Base-by-base conservation (phyloP, 2,113 vertebrate genomes). In the Tenebrosternarchus preto region DNA sequence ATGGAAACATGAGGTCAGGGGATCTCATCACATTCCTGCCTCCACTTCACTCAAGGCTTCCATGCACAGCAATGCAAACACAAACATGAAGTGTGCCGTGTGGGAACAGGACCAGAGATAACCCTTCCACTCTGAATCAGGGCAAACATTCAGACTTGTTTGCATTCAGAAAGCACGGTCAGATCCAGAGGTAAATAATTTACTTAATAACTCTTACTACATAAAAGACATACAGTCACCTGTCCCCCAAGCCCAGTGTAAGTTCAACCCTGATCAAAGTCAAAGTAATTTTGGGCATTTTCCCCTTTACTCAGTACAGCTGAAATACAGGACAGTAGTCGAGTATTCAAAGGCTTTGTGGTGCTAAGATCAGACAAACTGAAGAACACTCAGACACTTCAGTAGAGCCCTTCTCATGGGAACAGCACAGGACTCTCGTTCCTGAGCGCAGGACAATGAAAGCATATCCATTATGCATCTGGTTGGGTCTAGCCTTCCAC, bases 151-250 rank as follows among this genome's bases (percentile, higher is more conserved):
- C 70, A 36, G 67, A 25, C 4, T 1, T 66, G 50, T 43, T 63
- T 33, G 39, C 22, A 19, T 25, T 29, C 56, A 25, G 25, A 73
- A 39, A 24, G 24, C 50, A 59, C 20, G 20, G 66, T 70, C 25
- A 43, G 29, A 36, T 11, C 25, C 20, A 33, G 36, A 64, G 69
- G 68, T 57, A 83, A n/a, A 78, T 83, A 53, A 83, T 78, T 75
- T n/a, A 61, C 50, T 50, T 20, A n/a, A n/a, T 11, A 57, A 24
- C 61, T 33, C 61, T 55, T 64, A 17, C 46, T 25, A 27, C 39
- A 66, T 22, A 8, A 19, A 64, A 77, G 43, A 56, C 46, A 77
- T 33, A 77, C 25, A 12, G 2, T 11, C 29, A 67, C 20, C 11
- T n/a, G 16, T n/a, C n/a, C n/a, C n/a, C n/a, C n/a, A n/a, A n/a